Evolutionary conservation across 2,797 vertebrate species (phyloP), one percentile per base, ranked within the genome.

Genomic region (Phataginus tricuspis): DNA sequence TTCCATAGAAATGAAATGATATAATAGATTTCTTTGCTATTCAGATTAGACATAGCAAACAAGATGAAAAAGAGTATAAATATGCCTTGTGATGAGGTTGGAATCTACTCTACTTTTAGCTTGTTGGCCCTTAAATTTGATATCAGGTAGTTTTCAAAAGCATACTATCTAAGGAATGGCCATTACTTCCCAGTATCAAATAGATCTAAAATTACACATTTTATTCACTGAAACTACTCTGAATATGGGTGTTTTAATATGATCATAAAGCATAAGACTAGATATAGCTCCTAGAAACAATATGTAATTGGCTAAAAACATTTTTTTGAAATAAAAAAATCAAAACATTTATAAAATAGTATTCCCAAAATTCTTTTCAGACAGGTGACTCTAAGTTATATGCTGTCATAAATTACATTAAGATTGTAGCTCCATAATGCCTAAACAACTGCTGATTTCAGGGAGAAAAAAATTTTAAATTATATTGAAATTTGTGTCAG

Each of bases 1-100:
- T 23, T n/a, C 4, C 27, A 3, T 13, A 49, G 95, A 96, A 97
- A 95, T 80, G 18, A 87, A 97, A 63, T 90, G 42, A n/a, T 34
- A 45, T 77, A 74, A 93, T 21, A 87, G 1, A 63, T 39, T 79
- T 92, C 78, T 57, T 87, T 92, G 49, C 66, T 51, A 0, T 14
- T 86, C 90, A 31, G 39, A 77, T 78, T 86, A 86, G 34, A 94
- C 49, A 93, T 0, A 80, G 42, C 92, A 97, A 90, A 87, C 0
- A 86, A 72, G 25, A 95, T 88, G 93, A 0, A 42, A 92, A 31
- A 19, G 45, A 31, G 68, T 95, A 31, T 75, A 86, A 94, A 34
- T 64, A 91, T 89, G 93, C 42, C 0, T 2, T 57, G 7, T 34
- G 59, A 34, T 29, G 74, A 42, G 29, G 63, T 85, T 51, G 61